phyloP scores from a whole-genome alignment of 1,140 invertebrate genomes.

The Diprion similis region DNA sequence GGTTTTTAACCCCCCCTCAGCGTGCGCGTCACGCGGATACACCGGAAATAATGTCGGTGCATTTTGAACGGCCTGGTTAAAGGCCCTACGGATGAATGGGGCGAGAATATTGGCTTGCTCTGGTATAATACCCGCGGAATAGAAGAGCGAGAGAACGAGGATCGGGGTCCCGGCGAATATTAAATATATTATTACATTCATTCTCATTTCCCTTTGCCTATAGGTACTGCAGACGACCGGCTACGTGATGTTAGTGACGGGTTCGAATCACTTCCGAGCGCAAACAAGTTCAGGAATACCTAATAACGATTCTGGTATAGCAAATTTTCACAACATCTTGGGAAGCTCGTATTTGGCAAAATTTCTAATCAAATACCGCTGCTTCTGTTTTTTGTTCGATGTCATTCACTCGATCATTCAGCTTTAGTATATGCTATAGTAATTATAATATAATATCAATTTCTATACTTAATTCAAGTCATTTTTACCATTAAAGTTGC shows the following conservation, averaged over 20 bases:
- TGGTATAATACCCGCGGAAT: slow-evolving; percentile 39
- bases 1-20: not conserved
- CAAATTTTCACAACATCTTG: not conserved
- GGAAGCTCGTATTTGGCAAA: not conserved
- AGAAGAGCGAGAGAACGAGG: not conserved
- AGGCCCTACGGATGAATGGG: slow-evolving; percentile 26
- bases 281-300: too few species aligned
- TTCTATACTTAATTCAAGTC: too few species aligned
- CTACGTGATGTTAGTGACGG: slow-evolving; percentile 25
- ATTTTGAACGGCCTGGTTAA: slow-evolving; percentile 30
- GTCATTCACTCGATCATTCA: too few species aligned
- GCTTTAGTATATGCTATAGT: too few species aligned
- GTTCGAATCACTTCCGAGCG: slow-evolving; percentile 21
- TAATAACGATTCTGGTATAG: too few species aligned
- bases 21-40: not conserved
- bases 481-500: too few species aligned
- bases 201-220: slow-evolving; percentile 58
- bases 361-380: too few species aligned
- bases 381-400: too few species aligned
- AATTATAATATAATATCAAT: too few species aligned
- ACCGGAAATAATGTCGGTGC: slow-evolving; percentile 52
- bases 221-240: slow-evolving; percentile 24
- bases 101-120: slow-evolving; percentile 61
- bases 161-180: slow-evolving; percentile 54
- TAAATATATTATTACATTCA: slow-evolving; percentile 63